Base-by-base conservation (phyloP, 2,888 invertebrate genomes). In the Cephus spinipes region DNA sequence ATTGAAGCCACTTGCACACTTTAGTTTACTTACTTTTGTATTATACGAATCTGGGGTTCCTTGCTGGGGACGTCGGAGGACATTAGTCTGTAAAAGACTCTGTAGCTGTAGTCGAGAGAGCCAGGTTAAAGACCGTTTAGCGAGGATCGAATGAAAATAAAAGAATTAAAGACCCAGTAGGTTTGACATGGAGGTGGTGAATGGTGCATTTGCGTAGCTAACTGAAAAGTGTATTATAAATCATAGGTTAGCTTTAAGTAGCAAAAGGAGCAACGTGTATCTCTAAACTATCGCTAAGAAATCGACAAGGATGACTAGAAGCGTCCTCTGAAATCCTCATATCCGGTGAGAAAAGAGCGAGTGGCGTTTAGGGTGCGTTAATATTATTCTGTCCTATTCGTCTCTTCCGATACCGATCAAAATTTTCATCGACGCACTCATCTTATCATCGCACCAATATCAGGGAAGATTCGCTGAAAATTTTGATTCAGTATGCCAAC, bases 1-100 rank as follows among this genome's bases (percentile, higher is more conserved):
- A 15, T 71, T n/a, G 12, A 30, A 71, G 32, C 32, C 71, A 30
- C 30, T 30, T 71, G 71, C 32, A 71, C 71, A 32, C 69, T 34
- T 75, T 77, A 71, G 75, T 76, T 74, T 75, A 36, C 68, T 73
- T 81, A 81, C 80, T 81, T 81, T 81, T 81, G 78, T 80, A 80
- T 80, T 55, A 81, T 81, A 73, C 33, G 73, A 78, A 68, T 68
- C 73, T 33, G 76, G 73, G 36, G 79, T 76, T 33, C 31, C 34
- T 31, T 4, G 33, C 34, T 69, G 32, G 69, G 68, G n/a, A 71
- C 68, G 35, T 73, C 31, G 76, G n/a, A 30, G 75, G 75, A 34
- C 80, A 68, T 76, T 80, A 73, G 34, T 75, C 33, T 69, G 80
- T 75, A 80, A 80, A 81, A 75, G 32, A 75, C 0, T 34, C 34